Evolutionary conservation across 2,797 vertebrate genomes (phyloP).

Genomic region (Silurus aristotelis): DNA sequence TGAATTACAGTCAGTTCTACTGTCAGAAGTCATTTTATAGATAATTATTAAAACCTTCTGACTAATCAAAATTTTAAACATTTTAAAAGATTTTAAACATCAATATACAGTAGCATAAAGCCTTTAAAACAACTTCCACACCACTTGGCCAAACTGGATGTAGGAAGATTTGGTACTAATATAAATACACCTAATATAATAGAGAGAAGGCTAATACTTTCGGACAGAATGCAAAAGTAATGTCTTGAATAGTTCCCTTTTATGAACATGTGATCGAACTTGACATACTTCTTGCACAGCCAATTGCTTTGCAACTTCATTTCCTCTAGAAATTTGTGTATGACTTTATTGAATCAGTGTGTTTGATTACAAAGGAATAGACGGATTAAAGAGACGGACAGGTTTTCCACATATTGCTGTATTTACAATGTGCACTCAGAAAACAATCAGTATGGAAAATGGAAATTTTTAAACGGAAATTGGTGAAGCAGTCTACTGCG

Average conservation of each 20-base stretch:
- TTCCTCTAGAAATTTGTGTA: background rate
- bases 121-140: background rate
- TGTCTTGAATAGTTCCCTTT: background rate
- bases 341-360: conserved; percentile 4
- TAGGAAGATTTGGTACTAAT: background rate
- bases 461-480: conserved; percentile 15
- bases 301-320: background rate
- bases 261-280: background rate
- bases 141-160: background rate
- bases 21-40: conserved; percentile 13
- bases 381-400: background rate
- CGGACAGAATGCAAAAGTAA: background rate
- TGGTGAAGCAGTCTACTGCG: background rate
- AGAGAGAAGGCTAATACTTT: background rate
- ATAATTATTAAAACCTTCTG: conserved; percentile 1
- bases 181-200: background rate
- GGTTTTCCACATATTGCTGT: conserved; percentile 1
- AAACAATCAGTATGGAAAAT: conserved; percentile 23
- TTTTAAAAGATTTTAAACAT: too few species aligned
- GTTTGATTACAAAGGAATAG: background rate
- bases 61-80: background rate
- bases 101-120: background rate
- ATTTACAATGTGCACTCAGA: conserved; percentile 1
- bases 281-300: background rate
- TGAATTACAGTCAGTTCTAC: background rate